Base-by-base conservation (phyloP, 2,797 vertebrate genomes). In the Aeoliscus strigatus region DNA sequence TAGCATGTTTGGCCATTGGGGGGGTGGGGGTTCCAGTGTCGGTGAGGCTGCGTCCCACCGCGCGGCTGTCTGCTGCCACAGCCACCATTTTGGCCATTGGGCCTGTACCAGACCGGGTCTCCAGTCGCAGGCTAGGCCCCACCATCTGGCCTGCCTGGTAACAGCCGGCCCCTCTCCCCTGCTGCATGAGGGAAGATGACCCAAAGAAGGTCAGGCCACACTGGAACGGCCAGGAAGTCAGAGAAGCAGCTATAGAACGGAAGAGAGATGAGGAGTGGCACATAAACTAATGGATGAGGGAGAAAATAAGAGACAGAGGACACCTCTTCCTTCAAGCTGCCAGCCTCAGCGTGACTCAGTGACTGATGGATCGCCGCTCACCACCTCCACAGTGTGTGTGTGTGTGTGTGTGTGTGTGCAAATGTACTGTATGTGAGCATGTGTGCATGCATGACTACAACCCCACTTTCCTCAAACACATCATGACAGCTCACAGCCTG, bases 401-500 rank as follows among this genome's bases (percentile, higher is more conserved):
- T 25, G 53, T 39, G 47, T 40, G 45, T 33, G 43, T 23, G 27
- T 14, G 36, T 2, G 14, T 27, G 31, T 27, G 23, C 7, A 12
- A 24, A 31, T 14, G 12, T 9, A 7, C 46, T 26, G 27, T 48
- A 51, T 48, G 52, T 53, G 60, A 70, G 70, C 51, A 52, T 70
- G 60, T 61, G 63, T 51, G 56, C 60, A 70, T 42, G 57, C 66
- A 60, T 79, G 80, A 77, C 51, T 52, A 71, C 72, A 58, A 63
- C 64, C 54, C 73, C 6, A 6, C 53, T 66, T 73, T 66, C 21
- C 73, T 73, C 73, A 80, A 83, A 83, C 61, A 68, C 53, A 73
- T 85, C 73, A 43, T 81, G 83, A 83, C 83, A 84, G 83, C 78
- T 73, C 79, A 70, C 82, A 81, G 79, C 72, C 46, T 25, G 81